Evolutionary conservation across 2,888 invertebrate genomes (phyloP).

Genomic region (Pollenia angustigena): DNA sequence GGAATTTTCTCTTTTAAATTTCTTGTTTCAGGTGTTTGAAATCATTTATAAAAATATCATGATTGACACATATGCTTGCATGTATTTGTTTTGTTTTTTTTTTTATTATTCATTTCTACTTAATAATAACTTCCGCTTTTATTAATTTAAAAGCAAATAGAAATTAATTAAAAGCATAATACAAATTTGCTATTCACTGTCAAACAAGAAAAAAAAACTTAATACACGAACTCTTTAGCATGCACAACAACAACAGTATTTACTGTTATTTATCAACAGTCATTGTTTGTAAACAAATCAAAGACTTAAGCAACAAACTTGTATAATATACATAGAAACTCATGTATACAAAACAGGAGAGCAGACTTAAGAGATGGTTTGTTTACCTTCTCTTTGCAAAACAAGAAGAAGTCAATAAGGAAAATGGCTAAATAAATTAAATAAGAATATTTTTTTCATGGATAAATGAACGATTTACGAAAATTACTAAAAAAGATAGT

Average conservation of each 20-base stretch:
- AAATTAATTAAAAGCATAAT: constrained; percentile 41
- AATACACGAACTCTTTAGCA: constrained; percentile 39
- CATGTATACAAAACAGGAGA: neutral
- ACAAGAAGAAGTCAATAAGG: too few species aligned
- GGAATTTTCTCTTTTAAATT: too few species aligned
- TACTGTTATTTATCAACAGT: constrained; percentile 9
- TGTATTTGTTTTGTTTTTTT: neutral
- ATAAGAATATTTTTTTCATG: too few species aligned
- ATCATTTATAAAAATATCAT: neutral
- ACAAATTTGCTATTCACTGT: too few species aligned
- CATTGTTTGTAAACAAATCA: constrained; percentile 3
- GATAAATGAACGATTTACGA: too few species aligned
- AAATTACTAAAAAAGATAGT: too few species aligned
- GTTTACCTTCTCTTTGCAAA: too few species aligned
- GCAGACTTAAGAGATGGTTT: neutral
- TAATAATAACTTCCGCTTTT: constrained; percentile 52
- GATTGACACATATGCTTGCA: constrained; percentile 29
- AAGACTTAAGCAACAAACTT: constrained; percentile 49
- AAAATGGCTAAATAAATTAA: too few species aligned
- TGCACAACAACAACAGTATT: constrained; percentile 3
- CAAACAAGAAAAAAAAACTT: constrained; percentile 43
- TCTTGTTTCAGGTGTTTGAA: neutral
- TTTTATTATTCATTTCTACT: neutral
- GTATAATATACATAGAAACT: neutral
- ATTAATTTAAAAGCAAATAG: constrained; percentile 37